Evolutionary conservation across 1,140 invertebrate genomes (phyloP).

Genomic region (Rhyacophila brunnea): DNA sequence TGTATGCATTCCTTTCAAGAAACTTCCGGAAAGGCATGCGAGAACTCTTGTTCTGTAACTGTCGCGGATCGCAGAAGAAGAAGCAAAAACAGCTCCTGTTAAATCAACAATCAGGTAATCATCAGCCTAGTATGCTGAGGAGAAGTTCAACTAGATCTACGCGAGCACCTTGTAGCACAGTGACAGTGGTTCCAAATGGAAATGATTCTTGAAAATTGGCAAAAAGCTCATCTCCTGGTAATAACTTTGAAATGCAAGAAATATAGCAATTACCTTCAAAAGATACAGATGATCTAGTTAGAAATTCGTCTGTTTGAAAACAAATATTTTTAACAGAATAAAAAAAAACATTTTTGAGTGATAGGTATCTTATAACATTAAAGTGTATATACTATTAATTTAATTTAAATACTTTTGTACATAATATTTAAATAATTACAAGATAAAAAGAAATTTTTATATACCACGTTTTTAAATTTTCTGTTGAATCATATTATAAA

Average conservation of each 20-base stretch:
- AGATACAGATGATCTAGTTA: background rate
- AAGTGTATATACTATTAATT: no score
- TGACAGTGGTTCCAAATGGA: constrained; percentile 49
- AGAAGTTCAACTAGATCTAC: constrained; percentile 51
- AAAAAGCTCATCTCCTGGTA: constrained; percentile 37
- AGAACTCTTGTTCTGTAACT: constrained; percentile 62
- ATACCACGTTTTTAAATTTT: no score
- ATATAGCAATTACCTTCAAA: constrained; percentile 6
- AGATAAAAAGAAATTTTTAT: no score
- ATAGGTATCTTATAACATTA: no score
- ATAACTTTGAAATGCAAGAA: constrained; percentile 22
- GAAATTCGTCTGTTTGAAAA: no score
- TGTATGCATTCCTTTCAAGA: constrained; percentile 81
- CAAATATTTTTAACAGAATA: no score
- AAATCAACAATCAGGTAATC: constrained; percentile 41
- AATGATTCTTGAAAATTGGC: constrained; percentile 49
- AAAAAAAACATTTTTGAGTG: no score
- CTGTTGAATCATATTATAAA: no score
- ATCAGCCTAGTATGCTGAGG: constrained; percentile 37
- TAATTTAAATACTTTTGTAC: no score
- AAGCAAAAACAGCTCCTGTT: constrained; percentile 45
- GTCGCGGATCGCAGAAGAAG: constrained; percentile 42
- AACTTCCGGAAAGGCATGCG: constrained; percentile 72
- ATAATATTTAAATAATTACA: no score
- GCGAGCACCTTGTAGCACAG: constrained; percentile 53